These are phyloP conservation scores for Lochmaea crataegi DNA, from an alignment of 2,888 invertebrate genomes.

Conservation along the genomic window DNA sequence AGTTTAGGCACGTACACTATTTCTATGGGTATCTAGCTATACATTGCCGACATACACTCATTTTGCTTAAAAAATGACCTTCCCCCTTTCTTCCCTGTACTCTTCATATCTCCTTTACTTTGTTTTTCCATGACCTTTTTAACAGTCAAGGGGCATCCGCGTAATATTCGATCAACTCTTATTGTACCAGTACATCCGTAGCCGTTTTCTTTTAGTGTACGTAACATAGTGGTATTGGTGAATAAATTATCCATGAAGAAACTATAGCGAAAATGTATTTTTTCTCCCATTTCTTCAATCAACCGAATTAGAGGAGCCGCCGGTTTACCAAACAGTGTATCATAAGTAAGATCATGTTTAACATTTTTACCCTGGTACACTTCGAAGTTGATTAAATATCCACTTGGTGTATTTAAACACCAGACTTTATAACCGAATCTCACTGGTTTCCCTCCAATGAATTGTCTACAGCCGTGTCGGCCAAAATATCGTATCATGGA, in stretches of 20 bases:
- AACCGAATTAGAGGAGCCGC: neutral
- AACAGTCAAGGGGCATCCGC: no score
- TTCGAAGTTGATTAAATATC: neutral
- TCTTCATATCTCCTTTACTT: no score
- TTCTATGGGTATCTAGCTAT: no score
- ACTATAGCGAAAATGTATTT: neutral
- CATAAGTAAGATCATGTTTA: neutral
- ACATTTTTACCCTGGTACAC: neutral
- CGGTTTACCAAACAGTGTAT: neutral
- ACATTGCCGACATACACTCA: no score
- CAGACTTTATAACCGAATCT: neutral
- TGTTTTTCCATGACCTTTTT: no score
- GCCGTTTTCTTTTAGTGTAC: neutral
- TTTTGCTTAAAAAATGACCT: no score
- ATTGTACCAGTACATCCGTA: no score
- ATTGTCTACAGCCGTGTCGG: neutral
- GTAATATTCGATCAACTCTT: no score
- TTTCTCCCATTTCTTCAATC: neutral
- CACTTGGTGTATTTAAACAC: neutral
- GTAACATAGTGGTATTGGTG: neutral
- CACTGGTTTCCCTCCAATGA: neutral
- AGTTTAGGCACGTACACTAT: no score
- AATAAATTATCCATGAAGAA: slow-evolving; percentile 5
- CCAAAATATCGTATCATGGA: neutral
- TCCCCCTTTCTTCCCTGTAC: no score